Evolutionary conservation across 1,140 invertebrate genomes (phyloP).

Genomic region (Zaprionus inermis): DNA sequence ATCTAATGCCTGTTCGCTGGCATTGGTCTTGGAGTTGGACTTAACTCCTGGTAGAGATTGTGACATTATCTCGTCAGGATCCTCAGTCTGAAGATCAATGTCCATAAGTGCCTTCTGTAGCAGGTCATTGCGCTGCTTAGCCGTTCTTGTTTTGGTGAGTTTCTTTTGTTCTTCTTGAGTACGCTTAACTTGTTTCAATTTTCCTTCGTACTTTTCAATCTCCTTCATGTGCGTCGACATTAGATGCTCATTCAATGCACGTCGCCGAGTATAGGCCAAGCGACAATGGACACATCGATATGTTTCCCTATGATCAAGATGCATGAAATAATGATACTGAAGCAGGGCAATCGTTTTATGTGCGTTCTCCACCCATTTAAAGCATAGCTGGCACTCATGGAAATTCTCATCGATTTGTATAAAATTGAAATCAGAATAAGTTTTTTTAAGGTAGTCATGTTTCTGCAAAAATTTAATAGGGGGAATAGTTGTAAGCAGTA

Average conservation of each 20-base stretch:
- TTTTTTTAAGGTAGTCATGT: conserved; percentile 72
- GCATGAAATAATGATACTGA: conserved; percentile 78
- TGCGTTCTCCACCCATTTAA: conserved; percentile 77
- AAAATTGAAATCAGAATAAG: conserved; percentile 71
- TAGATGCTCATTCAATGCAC: conserved; percentile 68
- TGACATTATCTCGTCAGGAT: conserved; percentile 14
- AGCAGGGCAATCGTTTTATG: conserved; percentile 73
- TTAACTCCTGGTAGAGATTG: neutral
- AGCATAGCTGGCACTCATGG: conserved; percentile 75
- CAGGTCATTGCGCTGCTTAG: conserved; percentile 51
- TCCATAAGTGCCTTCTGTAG: conserved; percentile 73
- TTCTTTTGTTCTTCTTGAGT: conserved; percentile 30
- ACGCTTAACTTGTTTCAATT: conserved; percentile 53
- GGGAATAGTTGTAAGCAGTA: neutral
- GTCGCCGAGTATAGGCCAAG: conserved; percentile 61
- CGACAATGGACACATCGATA: conserved; percentile 74
- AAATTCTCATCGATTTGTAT: conserved; percentile 71
- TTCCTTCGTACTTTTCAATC: conserved; percentile 68
- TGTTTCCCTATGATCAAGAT: conserved; percentile 66
- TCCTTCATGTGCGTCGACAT: conserved; percentile 61
- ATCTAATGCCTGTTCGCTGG: conserved; percentile 60
- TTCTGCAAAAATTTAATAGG: conserved; percentile 39
- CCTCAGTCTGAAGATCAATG: conserved; percentile 61
- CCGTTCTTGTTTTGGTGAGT: conserved; percentile 8
- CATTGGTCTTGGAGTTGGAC: conserved; percentile 36